Conservation (phyloP, 2,888 invertebrate genomes). For the Cantharis rustica region DNA sequence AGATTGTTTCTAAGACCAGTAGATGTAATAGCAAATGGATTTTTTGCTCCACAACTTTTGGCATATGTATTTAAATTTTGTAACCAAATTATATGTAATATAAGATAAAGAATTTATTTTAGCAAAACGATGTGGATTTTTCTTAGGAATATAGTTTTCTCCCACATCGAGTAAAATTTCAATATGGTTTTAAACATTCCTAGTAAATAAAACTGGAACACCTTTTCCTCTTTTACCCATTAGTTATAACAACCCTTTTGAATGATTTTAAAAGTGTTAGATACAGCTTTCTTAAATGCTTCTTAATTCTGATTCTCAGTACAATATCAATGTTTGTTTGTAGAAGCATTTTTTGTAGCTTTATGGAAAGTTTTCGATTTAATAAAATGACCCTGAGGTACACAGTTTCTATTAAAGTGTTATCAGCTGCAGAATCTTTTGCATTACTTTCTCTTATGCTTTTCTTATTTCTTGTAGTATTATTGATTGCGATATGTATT, state of each 20-base stretch:
- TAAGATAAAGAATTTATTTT: slow-evolving; percentile 8
- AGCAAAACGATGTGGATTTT: slow-evolving; percentile 16
- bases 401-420: slow-evolving; percentile 22
- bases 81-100: slow-evolving; percentile 37
- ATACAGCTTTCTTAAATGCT: slow-evolving; percentile 16
- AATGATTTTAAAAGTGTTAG: slow-evolving; percentile 9
- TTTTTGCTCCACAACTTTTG: slow-evolving; percentile 38
- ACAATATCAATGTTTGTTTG: neutral
- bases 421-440: slow-evolving; percentile 1
- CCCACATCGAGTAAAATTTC: slow-evolving; percentile 6
- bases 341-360: slow-evolving; percentile 23
- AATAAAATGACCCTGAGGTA: slow-evolving; percentile 27
- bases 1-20: slow-evolving; percentile 41
- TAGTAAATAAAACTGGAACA: slow-evolving; percentile 26
- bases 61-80: slow-evolving; percentile 28
- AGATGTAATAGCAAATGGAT: slow-evolving; percentile 35
- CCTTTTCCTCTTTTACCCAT: slow-evolving; percentile 19
- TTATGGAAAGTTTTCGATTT: slow-evolving; percentile 27
- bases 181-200: slow-evolving; percentile 19
- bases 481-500: no score
- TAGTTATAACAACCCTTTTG: slow-evolving; percentile 16
- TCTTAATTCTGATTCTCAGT: slow-evolving; percentile 6
- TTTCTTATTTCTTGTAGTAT: no score
- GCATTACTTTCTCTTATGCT: slow-evolving; percentile 4
- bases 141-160: neutral